Evolutionary conservation across 2,888 invertebrate species (phyloP), one percentile per base, ranked within the genome.

Genomic region (Coronaproctus castanopsis): DNA sequence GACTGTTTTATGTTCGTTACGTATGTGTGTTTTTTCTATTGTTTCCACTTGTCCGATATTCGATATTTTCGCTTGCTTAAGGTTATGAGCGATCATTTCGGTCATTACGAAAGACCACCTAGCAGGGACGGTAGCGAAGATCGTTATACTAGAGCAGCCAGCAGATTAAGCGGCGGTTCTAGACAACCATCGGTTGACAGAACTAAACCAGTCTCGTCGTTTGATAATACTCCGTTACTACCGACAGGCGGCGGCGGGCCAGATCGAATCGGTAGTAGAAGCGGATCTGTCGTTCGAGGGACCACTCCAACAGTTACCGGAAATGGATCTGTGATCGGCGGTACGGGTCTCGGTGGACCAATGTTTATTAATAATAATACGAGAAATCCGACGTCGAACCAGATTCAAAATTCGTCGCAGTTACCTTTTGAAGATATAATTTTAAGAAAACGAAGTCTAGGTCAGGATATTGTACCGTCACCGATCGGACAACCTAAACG

Each of bases 71-170:
- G 5, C 22, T 48, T 55, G n/a, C 21, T 51, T 24, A 8, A 83
- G 74, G 78, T 85, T 14, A 85, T 87, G 66, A 87, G 87, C 69
- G 90, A 91, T 72, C 87, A 89, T 69, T 89, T 91, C 70, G 93
- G 93, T 72, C 93, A 95, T 70, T 95, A 95, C 72, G 88, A 89
- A 72, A 78, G 87, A 70, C 88, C 90, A 57, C 88, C 89, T 1
- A 89, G 89, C 74, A 77, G 89, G 69, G 88, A 89, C 70, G 82
- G 85, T 62, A 88, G 88, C 66, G 85, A 87, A 54, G 89, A 89
- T 74, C 78, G 85, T 62, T 87, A 84, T 69, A 80, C 83, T 3
- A 77, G 84, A 63, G 82, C 85, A 22, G 77, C 81, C 56, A 79
- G 79, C 65, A 74, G 80, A 61, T 70, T 81, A 64, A 77, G 77